A percentile compares a stretch with the other conserved stretches of the same genome.
These are phyloP conservation scores for Pseudomugil gertrudae DNA, from an alignment of 2,797 vertebrate species.

Conservation along the genomic window DNA sequence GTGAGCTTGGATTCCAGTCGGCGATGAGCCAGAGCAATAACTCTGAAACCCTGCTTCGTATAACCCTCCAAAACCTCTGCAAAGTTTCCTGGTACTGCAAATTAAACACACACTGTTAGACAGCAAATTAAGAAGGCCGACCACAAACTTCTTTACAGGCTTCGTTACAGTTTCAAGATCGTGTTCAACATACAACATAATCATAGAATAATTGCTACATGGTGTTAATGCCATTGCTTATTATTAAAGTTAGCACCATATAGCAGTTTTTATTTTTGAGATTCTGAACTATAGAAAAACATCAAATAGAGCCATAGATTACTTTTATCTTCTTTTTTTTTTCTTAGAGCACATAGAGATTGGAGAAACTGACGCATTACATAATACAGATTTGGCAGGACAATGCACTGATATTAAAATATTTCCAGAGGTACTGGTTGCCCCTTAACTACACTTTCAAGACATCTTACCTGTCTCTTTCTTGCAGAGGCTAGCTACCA, in stretches of 20 bases:
- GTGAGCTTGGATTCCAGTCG: conserved; percentile 93
- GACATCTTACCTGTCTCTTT: conserved; percentile 87
- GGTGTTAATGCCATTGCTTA: neutral
- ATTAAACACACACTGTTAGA: neutral
- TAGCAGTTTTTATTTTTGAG: neutral
- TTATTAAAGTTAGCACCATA: neutral
- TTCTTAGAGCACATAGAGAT: neutral
- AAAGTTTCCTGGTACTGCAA: conserved; percentile 90
- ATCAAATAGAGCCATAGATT: neutral
- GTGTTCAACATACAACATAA: neutral
- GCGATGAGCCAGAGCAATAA: conserved; percentile 95
- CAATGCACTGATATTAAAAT: neutral
- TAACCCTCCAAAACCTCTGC: conserved; percentile 90
- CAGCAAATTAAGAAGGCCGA: too few relatives aligned
- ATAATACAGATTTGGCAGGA: neutral
- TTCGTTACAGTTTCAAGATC: too few relatives aligned
- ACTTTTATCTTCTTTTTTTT: neutral
- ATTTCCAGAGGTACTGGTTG: neutral
- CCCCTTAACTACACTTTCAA: neutral
- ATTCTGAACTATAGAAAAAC: neutral
- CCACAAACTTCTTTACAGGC: too few relatives aligned
- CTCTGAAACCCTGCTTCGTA: conserved; percentile 95
- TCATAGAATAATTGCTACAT: neutral
- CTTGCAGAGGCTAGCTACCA: conserved; percentile 92
- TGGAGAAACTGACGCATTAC: neutral